These are phyloP conservation scores for Penaeus japonicus DNA, from an alignment of 1,140 invertebrate species.

Conservation along the genomic window DNA sequence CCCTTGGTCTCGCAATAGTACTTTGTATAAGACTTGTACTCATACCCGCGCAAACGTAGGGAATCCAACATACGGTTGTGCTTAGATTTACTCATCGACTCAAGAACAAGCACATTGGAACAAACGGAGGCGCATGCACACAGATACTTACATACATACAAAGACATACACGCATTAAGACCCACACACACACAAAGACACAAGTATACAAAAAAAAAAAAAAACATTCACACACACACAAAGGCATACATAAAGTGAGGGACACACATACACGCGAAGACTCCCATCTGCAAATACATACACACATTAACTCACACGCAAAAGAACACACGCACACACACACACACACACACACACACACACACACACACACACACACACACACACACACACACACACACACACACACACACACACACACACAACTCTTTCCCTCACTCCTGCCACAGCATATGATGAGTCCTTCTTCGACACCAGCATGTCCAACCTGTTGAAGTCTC, in stretches of 20 bases:
- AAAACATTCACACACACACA: neutral
- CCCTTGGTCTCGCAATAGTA: too few species aligned
- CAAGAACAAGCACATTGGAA: too few species aligned
- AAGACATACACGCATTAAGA: neutral
- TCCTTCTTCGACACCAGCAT: constrained; percentile 48
- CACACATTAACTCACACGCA: neutral
- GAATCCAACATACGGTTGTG: too few species aligned
- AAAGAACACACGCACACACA: neutral
- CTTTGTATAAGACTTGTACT: too few species aligned
- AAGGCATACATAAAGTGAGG: neutral
- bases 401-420: constrained; percentile 9
- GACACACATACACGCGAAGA: neutral
- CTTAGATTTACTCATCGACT: too few species aligned
- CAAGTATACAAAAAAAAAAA: too few species aligned
- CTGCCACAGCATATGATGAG: constrained; percentile 48
- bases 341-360: neutral
- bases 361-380: neutral
- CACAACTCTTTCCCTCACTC: too few species aligned
- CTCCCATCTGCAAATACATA: neutral
- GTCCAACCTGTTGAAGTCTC: constrained; percentile 34
- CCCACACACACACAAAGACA: neutral
- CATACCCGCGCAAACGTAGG: too few species aligned
- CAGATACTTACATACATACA: neutral
- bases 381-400: neutral
- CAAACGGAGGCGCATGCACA: too few species aligned